A percentile compares a stretch with the other conserved stretches of the same genome.
Conservation (phyloP, 1,140 invertebrate species). For the Diorhabda sublineata region DNA sequence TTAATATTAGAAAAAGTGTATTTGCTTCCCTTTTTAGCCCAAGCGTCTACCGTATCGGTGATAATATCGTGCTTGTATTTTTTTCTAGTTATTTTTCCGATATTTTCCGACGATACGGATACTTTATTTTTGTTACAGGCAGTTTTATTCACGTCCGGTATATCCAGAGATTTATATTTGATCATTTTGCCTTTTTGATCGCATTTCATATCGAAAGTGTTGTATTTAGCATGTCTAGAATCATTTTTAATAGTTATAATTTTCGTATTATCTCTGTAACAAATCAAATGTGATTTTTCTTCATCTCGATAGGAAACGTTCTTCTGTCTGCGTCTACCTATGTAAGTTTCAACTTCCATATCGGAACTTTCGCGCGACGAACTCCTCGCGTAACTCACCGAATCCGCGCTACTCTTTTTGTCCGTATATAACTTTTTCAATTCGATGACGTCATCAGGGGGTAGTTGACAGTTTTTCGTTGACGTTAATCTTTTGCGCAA, state of each 20-base stretch:
- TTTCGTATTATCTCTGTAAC: slow-evolving; percentile 40
- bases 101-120: slow-evolving; percentile 40
- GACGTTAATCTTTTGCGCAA: slow-evolving; percentile 37
- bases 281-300: slow-evolving; percentile 43
- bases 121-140: slow-evolving; percentile 37
- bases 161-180: slow-evolving; percentile 44
- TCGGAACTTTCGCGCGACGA: slow-evolving; percentile 39
- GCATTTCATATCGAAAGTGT: slow-evolving; percentile 42
- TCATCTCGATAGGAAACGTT: slow-evolving; percentile 35
- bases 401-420: slow-evolving; percentile 32
- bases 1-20: slow-evolving; percentile 43
- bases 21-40: slow-evolving; percentile 46
- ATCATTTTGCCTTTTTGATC: slow-evolving; percentile 38
- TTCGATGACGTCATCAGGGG: slow-evolving; percentile 26
- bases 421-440: slow-evolving; percentile 25
- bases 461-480: slow-evolving; percentile 15
- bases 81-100: slow-evolving; percentile 32
- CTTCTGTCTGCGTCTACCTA: slow-evolving; percentile 21
- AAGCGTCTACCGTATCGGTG: slow-evolving; percentile 58
- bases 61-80: slow-evolving; percentile 52
- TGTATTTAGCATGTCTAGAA: slow-evolving; percentile 40
- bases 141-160: slow-evolving; percentile 36
- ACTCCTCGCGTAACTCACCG: slow-evolving; percentile 24
- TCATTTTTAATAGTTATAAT: slow-evolving; percentile 39
- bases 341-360: slow-evolving; percentile 28